phyloP scores from a whole-genome alignment of 2,888 invertebrate species.

The Megamerina dolium region DNA sequence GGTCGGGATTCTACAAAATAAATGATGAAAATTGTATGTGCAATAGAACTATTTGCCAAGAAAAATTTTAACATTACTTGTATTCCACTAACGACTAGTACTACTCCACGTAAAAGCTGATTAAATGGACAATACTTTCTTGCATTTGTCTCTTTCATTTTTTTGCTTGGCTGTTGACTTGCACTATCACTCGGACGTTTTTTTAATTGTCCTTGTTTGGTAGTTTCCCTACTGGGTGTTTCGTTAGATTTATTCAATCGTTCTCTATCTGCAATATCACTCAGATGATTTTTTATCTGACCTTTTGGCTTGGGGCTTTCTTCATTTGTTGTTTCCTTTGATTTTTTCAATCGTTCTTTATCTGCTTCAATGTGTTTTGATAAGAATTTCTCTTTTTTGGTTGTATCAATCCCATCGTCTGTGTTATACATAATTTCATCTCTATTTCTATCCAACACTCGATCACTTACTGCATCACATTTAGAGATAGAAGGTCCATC shows the following conservation, averaged over 20 bases:
- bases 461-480: slow-evolving; percentile 6
- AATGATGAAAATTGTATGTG: too few species aligned
- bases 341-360: slow-evolving; percentile 27
- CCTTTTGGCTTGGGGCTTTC: slow-evolving; percentile 11
- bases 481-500: too few species aligned
- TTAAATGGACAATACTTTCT: slow-evolving; percentile 52
- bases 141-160: too few species aligned
- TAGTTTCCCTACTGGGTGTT: too few species aligned
- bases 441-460: slow-evolving; percentile 42
- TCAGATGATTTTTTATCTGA: too few species aligned
- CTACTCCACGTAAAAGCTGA: slow-evolving; percentile 60
- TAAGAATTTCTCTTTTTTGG: slow-evolving; percentile 46
- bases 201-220: too few species aligned
- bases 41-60: too few species aligned
- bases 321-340: slow-evolving; percentile 26
- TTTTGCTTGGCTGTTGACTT: too few species aligned
- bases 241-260: too few species aligned
- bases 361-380: slow-evolving; percentile 44
- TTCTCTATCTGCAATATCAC: too few species aligned
- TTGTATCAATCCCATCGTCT: slow-evolving; percentile 47
- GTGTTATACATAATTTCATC: slow-evolving; percentile 50
- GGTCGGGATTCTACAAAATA: slow-evolving; percentile 65
- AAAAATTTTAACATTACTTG: slow-evolving; percentile 29
- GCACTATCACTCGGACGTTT: too few species aligned
- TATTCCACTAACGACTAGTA: slow-evolving; percentile 80